These are phyloP conservation scores for Turritopsis dohrnii DNA, from an alignment of 30 jellyfish, hydroid and myxozoan genomes.

Conservation along the genomic window DNA sequence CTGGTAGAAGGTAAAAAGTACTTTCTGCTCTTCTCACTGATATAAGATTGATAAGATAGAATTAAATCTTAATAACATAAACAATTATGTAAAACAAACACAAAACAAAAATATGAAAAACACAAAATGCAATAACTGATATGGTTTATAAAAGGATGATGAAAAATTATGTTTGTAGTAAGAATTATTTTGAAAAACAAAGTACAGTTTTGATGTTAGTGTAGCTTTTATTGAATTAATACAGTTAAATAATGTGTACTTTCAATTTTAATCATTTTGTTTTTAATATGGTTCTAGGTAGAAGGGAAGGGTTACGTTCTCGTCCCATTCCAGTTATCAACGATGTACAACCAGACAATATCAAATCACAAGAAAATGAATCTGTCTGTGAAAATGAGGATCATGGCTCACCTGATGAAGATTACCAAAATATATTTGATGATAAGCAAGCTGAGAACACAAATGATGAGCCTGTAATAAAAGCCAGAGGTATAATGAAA, in stretches of 20 bases:
- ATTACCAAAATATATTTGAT: background rate
- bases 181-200: too few relatives aligned
- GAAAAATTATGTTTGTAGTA: too few relatives aligned
- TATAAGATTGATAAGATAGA: too few relatives aligned
- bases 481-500: constrained; percentile 12
- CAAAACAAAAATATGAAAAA: too few relatives aligned
- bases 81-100: too few relatives aligned
- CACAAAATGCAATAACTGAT: too few relatives aligned
- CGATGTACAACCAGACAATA: background rate
- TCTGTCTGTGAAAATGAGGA: background rate
- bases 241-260: background rate
- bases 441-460: background rate
- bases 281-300: background rate
- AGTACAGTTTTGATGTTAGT: too few relatives aligned
- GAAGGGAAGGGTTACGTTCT: background rate
- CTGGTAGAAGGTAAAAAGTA: too few relatives aligned
- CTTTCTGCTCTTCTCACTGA: too few relatives aligned
- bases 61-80: too few relatives aligned
- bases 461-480: background rate
- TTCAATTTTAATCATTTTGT: background rate
- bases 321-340: background rate
- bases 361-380: background rate
- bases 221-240: too few relatives aligned
- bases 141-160: too few relatives aligned
- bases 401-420: background rate